phyloP scores from a whole-genome alignment of 2,888 invertebrate species.

The Lasioglossum vierecki region DNA sequence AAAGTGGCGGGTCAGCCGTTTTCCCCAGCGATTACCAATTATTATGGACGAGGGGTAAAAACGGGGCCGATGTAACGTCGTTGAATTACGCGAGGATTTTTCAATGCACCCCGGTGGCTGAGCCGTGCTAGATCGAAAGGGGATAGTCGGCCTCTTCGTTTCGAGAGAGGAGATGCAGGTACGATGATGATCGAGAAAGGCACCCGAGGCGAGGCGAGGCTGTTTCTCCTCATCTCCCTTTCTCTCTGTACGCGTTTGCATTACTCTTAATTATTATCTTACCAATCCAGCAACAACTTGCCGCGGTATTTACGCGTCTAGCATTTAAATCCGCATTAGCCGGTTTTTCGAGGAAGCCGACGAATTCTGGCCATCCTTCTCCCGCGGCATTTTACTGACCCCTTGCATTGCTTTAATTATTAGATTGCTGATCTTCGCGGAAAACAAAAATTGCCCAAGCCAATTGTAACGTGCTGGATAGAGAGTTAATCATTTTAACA shows the following conservation, averaged over 20 bases:
- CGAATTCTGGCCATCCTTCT: no score
- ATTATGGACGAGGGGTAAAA: not conserved
- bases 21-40: constrained; percentile 12
- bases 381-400: no score
- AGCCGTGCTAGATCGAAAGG: constrained; percentile 2
- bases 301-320: constrained; percentile 15
- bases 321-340: constrained; percentile 36
- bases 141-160: not conserved
- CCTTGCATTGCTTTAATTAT: not conserved
- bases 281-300: constrained; percentile 35
- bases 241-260: constrained; percentile 12
- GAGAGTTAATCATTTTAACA: no score
- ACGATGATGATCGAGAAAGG: constrained; percentile 42
- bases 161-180: not conserved
- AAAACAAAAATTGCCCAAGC: no score
- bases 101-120: not conserved
- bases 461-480: no score
- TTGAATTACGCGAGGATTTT: constrained; percentile 37
- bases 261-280: constrained; percentile 63
- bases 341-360: no score
- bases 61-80: not conserved
- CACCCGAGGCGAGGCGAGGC: constrained; percentile 42
- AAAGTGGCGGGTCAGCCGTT: constrained; percentile 16
- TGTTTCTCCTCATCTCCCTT: constrained; percentile 16
- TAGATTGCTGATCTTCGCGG: no score